Evolutionary conservation across 1,140 invertebrate species (phyloP).

Genomic region (Drosophila yakuba): DNA sequence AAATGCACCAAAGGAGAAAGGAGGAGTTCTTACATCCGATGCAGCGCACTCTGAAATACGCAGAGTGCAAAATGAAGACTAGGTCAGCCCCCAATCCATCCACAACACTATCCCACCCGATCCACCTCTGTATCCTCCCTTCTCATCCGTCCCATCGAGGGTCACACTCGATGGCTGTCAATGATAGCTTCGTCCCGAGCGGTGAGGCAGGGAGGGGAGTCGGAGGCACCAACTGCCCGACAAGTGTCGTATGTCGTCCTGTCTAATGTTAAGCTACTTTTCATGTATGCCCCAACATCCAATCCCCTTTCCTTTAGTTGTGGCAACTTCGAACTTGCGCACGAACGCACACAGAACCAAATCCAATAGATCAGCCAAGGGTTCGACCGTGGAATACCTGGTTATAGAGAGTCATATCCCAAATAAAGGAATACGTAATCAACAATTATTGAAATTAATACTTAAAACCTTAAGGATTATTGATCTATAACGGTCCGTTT

Average conservation of each 20-base stretch:
- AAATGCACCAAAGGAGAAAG: slow-evolving; percentile 40
- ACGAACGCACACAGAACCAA: slow-evolving; percentile 50
- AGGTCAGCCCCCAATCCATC: slow-evolving; percentile 36
- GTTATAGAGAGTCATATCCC: background rate
- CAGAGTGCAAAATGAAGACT: slow-evolving; percentile 18
- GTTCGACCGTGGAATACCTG: background rate
- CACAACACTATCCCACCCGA: slow-evolving; percentile 10
- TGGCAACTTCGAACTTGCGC: slow-evolving; percentile 43
- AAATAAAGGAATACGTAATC: too few species aligned
- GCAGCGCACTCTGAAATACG: slow-evolving; percentile 28
- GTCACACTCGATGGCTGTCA: slow-evolving; percentile 59
- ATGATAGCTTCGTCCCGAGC: slow-evolving; percentile 24
- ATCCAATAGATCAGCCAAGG: slow-evolving; percentile 2
- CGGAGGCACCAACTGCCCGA: slow-evolving; percentile 46
- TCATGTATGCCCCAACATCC: slow-evolving; percentile 62
- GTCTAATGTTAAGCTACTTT: slow-evolving; percentile 80
- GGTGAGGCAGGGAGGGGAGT: slow-evolving; percentile 13
- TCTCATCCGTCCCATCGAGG: background rate
- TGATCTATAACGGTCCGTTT: too few species aligned
- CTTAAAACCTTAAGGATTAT: too few species aligned
- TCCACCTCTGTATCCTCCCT: background rate
- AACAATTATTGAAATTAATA: too few species aligned
- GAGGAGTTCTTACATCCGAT: slow-evolving; percentile 33
- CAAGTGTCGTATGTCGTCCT: slow-evolving; percentile 76
- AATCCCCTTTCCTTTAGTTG: slow-evolving; percentile 12